Base-by-base conservation (phyloP, 2,888 invertebrate genomes). In the Heliconius sara region DNA sequence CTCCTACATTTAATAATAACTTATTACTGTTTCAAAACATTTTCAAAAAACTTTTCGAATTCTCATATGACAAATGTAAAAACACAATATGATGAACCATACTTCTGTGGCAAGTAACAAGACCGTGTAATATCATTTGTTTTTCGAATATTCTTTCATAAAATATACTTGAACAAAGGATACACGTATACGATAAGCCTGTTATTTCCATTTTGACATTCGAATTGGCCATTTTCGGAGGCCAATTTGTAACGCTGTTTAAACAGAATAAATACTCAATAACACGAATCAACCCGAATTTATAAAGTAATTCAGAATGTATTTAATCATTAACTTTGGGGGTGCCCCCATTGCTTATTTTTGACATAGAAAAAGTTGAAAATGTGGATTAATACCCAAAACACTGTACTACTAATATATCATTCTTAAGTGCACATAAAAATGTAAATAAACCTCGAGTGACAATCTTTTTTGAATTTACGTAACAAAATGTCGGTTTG, bases 381-480 rank as follows among this genome's bases (percentile, higher is more conserved):
- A 75, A 75, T 43, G 52, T 76, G 10, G 73, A 79, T 63, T 79
- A 79, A 81, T 77, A 87, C 4, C 19, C 16, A 84, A 87, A 85
- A 87, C 85, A 84, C 86, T 86, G 84, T 83, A 85, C 83, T 87
- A 85, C 85, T 85, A 89, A 89, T 92, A 90, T 91, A 91, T 92
- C 88, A 90, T 85, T 86, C 86, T 89, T 86, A 91, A 90, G 89
- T 90, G 86, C 87, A 87, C 89, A 90, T 91, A 90, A 89, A 91
- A 91, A 90, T 91, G 89, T 91, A 90, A 91, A 91, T 89, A 90
- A 90, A 88, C 87, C 85, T 83, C 83, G 81, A 81, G 86, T 85
- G 85, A 86, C 86, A 85, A 86, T 88, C 87, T 89, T 87, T 85
- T 87, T 87, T 87, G 87, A 87, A 88, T 88, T 90, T 88, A 90